A percentile compares a stretch with the other conserved stretches of the same genome.
These are phyloP conservation scores for Dryobotodes eremita DNA, from an alignment of 2,888 invertebrate species.

Conservation along the genomic window DNA sequence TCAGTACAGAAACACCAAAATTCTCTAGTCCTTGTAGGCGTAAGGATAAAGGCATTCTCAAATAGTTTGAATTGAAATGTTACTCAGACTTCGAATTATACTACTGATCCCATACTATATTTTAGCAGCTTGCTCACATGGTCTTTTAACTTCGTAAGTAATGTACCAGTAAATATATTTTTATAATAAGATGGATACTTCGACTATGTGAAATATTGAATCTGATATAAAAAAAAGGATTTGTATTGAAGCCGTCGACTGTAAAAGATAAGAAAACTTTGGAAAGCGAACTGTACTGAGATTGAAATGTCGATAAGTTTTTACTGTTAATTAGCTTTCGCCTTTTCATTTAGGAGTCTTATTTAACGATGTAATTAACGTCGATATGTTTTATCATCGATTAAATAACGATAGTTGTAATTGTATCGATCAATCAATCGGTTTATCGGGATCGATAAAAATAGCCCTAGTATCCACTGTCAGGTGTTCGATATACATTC, in stretches of 20 bases:
- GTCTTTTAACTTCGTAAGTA: not conserved
- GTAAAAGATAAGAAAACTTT: slow-evolving; percentile 44
- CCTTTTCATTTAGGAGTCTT: slow-evolving; percentile 48
- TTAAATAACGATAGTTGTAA: slow-evolving; percentile 58
- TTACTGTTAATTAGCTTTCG: slow-evolving; percentile 65
- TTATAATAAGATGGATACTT: not conserved
- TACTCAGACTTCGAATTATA: not conserved
- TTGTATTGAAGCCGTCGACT: slow-evolving; percentile 10
- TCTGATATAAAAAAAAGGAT: slow-evolving; percentile 13
- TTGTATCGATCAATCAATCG: slow-evolving; percentile 57
- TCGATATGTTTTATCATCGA: slow-evolving; percentile 55
- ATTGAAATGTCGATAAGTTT: slow-evolving; percentile 58
- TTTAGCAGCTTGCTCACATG: not conserved
- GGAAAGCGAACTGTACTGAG: slow-evolving; percentile 57
- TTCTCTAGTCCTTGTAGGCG: not conserved
- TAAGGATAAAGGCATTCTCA: not conserved
- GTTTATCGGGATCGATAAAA: slow-evolving; percentile 53
- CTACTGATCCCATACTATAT: not conserved
- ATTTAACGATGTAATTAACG: slow-evolving; percentile 61
- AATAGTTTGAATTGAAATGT: not conserved
- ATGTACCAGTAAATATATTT: not conserved
- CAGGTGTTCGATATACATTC: slow-evolving; percentile 12
- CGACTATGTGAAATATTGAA: not conserved
- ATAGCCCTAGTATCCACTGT: slow-evolving; percentile 2
- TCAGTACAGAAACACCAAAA: too few species aligned